Base-by-base conservation (phyloP, 2,888 invertebrate genomes). In the Cataglyphis livida region DNA sequence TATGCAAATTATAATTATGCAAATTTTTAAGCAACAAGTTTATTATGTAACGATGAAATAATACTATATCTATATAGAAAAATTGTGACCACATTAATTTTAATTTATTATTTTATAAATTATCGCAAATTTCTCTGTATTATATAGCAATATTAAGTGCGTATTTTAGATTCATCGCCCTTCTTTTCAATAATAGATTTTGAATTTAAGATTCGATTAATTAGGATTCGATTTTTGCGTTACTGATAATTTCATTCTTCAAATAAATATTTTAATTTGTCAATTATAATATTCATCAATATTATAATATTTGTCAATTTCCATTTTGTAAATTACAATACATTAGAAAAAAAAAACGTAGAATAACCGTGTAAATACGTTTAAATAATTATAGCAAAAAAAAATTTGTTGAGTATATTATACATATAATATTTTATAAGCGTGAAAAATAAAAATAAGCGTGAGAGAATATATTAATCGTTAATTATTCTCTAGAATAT, bases 381-480 rank as follows among this genome's bases (percentile, higher is more conserved):
- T 48, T 0, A 32, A 32, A 32, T 6, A 48, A 48, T 48, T 18
- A 12, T 68, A 25, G 48, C 48, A 48, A 48, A 48, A 48, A 9
- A 10, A 57, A 15, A 44, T 59, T 21, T 59, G 18, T 38, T 18
- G 10, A 71, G 25, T 71, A 51, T 15, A 54, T 59, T 28, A 3
- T 10, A 57, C 0, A 4, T 57, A 57, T 71, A 59, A 15, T 41
- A 61, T 1, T 73, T 73, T 41, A 73, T 61, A 21, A n/a, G n/a
- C n/a, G n/a, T n/a, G n/a, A n/a, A n/a, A n/a, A n/a, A 18, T 15
- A 57, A 73, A 41, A 57, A 57, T 25, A 15, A 25, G 4, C 12
- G 41, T 25, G 18, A 10, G 18, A 4, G 18, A 70, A 35, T 70
- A 18, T 38, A 25, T 38, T 3, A 21, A 25, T 71, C 18, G 35